Percentiles rank a stretch among this genome's conserved stretches.
These are phyloP conservation scores for Polypterus bichir DNA, from an alignment of 2,113 vertebrate genomes.

Conservation along the genomic window DNA sequence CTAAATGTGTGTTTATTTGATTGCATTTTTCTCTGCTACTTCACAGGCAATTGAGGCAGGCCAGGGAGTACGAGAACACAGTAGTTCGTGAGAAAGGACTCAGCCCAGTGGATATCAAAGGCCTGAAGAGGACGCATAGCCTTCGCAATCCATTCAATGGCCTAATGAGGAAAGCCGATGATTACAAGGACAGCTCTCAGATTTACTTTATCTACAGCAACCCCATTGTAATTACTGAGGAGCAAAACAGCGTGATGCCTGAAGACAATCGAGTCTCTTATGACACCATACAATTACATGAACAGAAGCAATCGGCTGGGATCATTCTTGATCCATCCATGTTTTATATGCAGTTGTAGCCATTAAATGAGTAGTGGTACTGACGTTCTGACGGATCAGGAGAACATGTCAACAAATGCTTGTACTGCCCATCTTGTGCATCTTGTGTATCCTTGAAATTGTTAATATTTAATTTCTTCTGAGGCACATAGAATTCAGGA, in stretches of 20 bases:
- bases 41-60: slow-evolving; percentile 18
- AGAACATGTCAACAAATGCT: too few relatives aligned
- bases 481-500: too few relatives aligned
- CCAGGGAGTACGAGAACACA: slow-evolving; percentile 14
- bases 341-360: slow-evolving; percentile 56
- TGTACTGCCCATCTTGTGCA: too few relatives aligned
- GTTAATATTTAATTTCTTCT: too few relatives aligned
- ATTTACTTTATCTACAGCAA: slow-evolving; percentile 62
- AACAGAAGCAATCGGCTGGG: slow-evolving; percentile 27
- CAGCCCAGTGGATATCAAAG: slow-evolving; percentile 28
- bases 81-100: slow-evolving; percentile 11
- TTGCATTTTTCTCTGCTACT: not conserved
- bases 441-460: too few relatives aligned
- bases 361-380: too few relatives aligned
- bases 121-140: slow-evolving; percentile 35
- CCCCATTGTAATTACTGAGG: slow-evolving; percentile 36
- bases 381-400: too few relatives aligned
- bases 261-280: slow-evolving; percentile 1
- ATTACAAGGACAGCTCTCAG: slow-evolving; percentile 30
- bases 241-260: slow-evolving; percentile 8
- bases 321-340: slow-evolving; percentile 39
- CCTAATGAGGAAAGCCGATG: slow-evolving; percentile 31
- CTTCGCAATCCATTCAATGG: slow-evolving; percentile 33
- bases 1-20: not conserved
- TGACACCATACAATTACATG: not conserved